Evolutionary conservation across 2,888 invertebrate species (phyloP), one percentile per base, ranked within the genome.

Genomic region (Parochlus steinenii): DNA sequence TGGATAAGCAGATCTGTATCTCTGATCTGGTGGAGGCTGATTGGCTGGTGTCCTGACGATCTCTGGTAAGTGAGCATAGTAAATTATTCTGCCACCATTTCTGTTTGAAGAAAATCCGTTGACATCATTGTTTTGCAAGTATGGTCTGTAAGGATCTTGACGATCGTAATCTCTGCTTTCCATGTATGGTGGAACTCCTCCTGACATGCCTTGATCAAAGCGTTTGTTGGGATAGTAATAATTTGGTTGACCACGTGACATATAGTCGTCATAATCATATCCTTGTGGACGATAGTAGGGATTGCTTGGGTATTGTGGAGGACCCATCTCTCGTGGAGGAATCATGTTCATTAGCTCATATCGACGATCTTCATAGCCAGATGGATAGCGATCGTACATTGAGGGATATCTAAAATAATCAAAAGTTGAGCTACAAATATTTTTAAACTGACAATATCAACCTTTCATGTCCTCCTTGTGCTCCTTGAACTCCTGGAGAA

Each of bases 41-140:
- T 23, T 29, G 16, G 11, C 19, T 14, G 70, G 70, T 15, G 69
- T 65, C 34, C 74, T 58, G 1, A 73, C 69, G 4, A 74, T 68
- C 52, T 76, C 76, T 7, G 76, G 76, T 18, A 76, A 54, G 48
- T 73, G 73, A 1, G 76, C 74, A 44, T 76, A 76, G 48, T 76
- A 76, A 38, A 76, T 72, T 36, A 75, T 71, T 39, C 76, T 63
- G 45, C 55, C 30, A 2, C 30, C 30, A n/a, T n/a, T n/a, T 24
- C 28, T 12, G 16, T 36, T 36, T n/a, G n/a, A n/a, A n/a, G n/a
- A n/a, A n/a, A n/a, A n/a, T n/a, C n/a, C n/a, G 18, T 30, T 23
- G 3, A 36, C 36, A 10, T 36, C 36, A 28, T 36, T 36, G 6
- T 22, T 36, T 10, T 30, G 18, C 8, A 36, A 22, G 10, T 36